phyloP scores from a whole-genome alignment of 2,797 vertebrate genomes.

The Zonotrichia albicollis region DNA sequence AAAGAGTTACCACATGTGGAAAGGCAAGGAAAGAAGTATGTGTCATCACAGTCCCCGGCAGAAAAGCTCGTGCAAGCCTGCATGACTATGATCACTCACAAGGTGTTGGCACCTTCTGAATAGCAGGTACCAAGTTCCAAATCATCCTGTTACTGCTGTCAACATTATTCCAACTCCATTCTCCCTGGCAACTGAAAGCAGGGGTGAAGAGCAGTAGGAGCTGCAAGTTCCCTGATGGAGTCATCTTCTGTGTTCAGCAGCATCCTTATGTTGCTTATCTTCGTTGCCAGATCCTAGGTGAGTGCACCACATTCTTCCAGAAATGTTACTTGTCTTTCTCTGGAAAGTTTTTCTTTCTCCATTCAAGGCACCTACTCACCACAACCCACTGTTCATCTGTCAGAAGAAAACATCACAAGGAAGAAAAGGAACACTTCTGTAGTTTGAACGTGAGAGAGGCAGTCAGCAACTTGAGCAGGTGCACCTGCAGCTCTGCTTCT shows the following conservation, averaged over 20 bases:
- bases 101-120: not conserved
- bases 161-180: rapidly evolving
- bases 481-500: not conserved
- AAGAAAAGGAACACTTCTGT: not conserved
- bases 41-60: not conserved
- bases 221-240: not conserved
- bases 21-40: not conserved
- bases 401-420: not conserved
- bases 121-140: not conserved
- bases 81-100: not conserved
- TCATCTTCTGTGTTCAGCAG: not conserved
- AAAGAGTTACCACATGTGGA: not conserved
- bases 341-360: not conserved
- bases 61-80: not conserved
- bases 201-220: not conserved
- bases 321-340: not conserved
- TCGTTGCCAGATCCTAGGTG: not conserved
- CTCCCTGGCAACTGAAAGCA: not conserved
- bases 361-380: not conserved
- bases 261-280: not conserved
- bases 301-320: not conserved
- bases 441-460: not conserved
- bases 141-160: not conserved
- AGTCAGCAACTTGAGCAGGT: not conserved
- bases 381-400: not conserved